Conservation (phyloP, 23 tunicate species). For the Ascidia mentula region DNA sequence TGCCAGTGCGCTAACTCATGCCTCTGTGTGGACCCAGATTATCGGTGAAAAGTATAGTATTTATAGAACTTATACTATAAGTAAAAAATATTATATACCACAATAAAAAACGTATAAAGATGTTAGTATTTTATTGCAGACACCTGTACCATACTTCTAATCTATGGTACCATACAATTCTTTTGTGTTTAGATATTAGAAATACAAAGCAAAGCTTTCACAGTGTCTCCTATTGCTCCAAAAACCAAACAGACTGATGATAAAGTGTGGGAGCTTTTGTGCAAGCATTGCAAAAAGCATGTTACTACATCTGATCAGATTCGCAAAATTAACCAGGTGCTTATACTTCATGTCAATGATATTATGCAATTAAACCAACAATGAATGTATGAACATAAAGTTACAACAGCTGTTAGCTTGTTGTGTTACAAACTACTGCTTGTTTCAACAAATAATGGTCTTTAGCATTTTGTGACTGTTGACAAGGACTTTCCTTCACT, state of each 20-base stretch:
- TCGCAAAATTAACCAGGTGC: constrained; percentile 17
- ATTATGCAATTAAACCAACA: background rate
- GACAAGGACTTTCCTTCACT: background rate
- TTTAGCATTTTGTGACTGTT: background rate
- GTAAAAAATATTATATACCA: too few species aligned
- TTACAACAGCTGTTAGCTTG: too few species aligned
- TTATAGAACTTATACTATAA: too few species aligned
- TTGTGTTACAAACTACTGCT: background rate
- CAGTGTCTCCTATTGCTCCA: background rate
- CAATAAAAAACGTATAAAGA: too few species aligned
- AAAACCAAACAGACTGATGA: background rate
- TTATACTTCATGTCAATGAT: background rate
- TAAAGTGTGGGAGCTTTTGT: constrained; percentile 6
- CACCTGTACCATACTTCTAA: too few species aligned
- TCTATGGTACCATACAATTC: too few species aligned
- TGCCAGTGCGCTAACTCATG: too few species aligned
- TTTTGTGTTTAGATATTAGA: background rate
- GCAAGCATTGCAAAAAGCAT: constrained; percentile 22
- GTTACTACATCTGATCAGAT: constrained; percentile 40
- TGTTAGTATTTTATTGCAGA: too few species aligned
- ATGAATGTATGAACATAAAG: too few species aligned
- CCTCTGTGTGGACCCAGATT: too few species aligned
- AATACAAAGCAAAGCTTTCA: background rate
- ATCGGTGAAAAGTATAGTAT: too few species aligned
- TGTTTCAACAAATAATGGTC: background rate